Conservation (phyloP, 2,113 vertebrate genomes). For the Onychostoma macrolepis region DNA sequence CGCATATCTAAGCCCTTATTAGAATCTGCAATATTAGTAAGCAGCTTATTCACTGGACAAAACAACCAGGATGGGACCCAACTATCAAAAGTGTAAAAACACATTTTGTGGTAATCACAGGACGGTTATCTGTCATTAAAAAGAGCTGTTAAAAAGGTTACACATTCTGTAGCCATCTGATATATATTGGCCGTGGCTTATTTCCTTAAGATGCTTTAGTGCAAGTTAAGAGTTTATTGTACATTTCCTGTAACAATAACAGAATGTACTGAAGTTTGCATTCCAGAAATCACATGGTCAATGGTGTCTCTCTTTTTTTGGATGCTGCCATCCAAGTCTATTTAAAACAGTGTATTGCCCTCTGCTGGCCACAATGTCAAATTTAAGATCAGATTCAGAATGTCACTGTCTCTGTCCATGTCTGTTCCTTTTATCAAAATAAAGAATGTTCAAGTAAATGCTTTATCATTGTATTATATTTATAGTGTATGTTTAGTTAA, state of each 20-base stretch:
- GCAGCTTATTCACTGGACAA: background rate
- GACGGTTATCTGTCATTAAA: background rate
- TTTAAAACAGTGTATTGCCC: constrained; percentile 43
- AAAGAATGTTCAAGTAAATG: background rate
- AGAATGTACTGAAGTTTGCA: constrained; percentile 42
- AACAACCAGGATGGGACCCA: background rate
- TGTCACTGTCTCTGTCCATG: background rate
- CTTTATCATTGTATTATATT: background rate
- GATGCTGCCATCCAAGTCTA: constrained; percentile 31
- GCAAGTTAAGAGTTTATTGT: constrained; percentile 34
- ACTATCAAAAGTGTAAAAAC: background rate
- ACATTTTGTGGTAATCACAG: background rate
- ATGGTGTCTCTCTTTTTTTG: constrained; percentile 51
- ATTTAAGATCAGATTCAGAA: background rate
- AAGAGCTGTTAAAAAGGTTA: background rate
- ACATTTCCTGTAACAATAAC: constrained; percentile 53
- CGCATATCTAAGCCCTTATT: constrained; percentile 1
- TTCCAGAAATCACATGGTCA: constrained; percentile 53
- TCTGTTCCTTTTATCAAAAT: background rate
- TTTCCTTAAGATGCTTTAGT: background rate
- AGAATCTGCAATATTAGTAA: background rate
- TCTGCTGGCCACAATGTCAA: constrained; percentile 61
- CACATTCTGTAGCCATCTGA: background rate
- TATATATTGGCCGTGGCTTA: background rate
- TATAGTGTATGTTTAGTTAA: background rate